Evolutionary conservation across 2,888 invertebrate species (phyloP), one percentile per base, ranked within the genome.

Genomic region (Frankliniella fusca): DNA sequence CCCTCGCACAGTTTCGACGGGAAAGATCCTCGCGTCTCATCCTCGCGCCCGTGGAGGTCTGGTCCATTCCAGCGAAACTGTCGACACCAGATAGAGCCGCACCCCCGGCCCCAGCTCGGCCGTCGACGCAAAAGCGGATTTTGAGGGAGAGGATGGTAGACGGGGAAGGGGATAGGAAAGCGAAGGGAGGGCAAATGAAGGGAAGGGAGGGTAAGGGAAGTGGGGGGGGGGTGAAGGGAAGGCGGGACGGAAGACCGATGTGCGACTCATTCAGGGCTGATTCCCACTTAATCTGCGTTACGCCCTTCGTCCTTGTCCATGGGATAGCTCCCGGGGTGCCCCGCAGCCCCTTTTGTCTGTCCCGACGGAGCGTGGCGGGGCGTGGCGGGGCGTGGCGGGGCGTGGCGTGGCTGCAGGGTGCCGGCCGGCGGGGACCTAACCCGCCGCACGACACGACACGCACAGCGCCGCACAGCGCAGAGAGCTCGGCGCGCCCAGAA

Each of bases 231-330:
- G 7, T 18, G 54, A 54, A 54, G 54, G 10, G 54, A 3, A 10
- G 10, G 54, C 7, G 61, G 18, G 61, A 61, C 20, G 7, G 61
- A 18, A 61, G 61, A 38, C 15, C 61, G 61, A 61, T 61, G 61
- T n/a, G n/a, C 61, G 61, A 61, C 61, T 61, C 61, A 61, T 61
- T 61, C n/a, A 61, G 61, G 61, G 61, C 61, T 61, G 61, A 61
- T 61, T 61, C 61, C 61, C 61, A 61, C 61, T 61, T 61, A 61
- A 61, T 61, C 61, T 61, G 18, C 7, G 61, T 61, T 61, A 18
- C 61, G 61, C 20, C 54, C 54, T 12, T 5, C 38, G 38, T 38
- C 38, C 38, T 38, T n/a, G n/a, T n/a, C n/a, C n/a, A n/a, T n/a
- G 5, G 38, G 38, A 2, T 38, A 38, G 38, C 38, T 5, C 38